phyloP scores from a whole-genome alignment of 1,140 invertebrate species.

The Brachionus koreanus region DNA sequence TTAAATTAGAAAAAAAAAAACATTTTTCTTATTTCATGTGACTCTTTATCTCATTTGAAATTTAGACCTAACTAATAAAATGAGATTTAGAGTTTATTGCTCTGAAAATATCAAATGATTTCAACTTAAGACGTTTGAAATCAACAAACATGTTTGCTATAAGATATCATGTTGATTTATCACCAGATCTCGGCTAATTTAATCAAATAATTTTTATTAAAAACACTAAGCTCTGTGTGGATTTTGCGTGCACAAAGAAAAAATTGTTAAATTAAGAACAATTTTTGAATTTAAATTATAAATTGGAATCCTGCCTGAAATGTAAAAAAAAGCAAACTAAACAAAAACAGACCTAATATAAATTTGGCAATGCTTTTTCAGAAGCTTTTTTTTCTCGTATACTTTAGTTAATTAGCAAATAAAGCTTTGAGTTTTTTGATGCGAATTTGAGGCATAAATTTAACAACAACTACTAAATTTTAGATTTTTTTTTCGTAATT shows the following conservation, averaged over 20 bases:
- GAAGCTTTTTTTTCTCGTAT: background rate
- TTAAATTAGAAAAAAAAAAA: background rate
- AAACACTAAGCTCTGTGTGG: background rate
- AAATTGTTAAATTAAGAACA: too few relatives aligned
- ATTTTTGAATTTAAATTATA: background rate
- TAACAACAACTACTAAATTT: background rate
- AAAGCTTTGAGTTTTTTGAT: background rate
- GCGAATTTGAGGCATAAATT: background rate
- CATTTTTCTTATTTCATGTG: background rate
- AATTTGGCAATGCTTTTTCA: conserved; percentile 2
- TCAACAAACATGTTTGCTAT: background rate
- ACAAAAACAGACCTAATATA: background rate
- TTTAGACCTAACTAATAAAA: background rate
- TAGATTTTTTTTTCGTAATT: background rate
- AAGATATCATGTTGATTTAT: background rate
- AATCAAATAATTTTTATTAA: background rate
- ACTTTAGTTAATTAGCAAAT: background rate
- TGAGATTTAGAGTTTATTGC: background rate
- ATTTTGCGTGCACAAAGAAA: background rate
- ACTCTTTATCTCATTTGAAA: background rate
- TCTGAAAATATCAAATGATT: background rate
- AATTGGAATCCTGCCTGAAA: background rate
- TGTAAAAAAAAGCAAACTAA: background rate
- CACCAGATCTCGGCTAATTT: background rate
- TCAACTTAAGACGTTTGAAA: background rate